Evolutionary conservation across 2,113 vertebrate genomes (phyloP).

Genomic region (Trogon melanurus): DNA sequence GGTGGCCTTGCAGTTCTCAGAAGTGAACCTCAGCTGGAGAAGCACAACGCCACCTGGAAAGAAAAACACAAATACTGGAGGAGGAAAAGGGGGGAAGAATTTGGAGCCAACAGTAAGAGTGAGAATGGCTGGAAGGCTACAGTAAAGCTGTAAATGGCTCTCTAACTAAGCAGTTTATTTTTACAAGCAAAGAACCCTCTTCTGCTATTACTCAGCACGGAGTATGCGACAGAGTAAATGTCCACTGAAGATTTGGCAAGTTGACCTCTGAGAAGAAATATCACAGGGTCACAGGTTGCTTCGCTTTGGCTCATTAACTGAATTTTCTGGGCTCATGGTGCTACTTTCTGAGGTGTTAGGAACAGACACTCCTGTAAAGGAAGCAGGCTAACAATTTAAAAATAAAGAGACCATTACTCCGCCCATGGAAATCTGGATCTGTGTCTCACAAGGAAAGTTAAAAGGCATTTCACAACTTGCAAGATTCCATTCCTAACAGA

Average conservation of each 20-base stretch:
- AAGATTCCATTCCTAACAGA: not conserved
- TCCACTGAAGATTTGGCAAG: not conserved
- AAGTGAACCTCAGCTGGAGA: not conserved
- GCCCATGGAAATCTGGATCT: not conserved
- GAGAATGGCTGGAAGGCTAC: not conserved
- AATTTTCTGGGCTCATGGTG: not conserved
- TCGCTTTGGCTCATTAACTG: not conserved
- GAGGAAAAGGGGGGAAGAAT: not conserved
- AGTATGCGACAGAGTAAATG: not conserved
- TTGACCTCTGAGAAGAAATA: not conserved
- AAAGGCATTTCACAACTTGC: slow-evolving; percentile 28
- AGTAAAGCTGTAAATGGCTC: not conserved
- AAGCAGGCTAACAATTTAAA: not conserved
- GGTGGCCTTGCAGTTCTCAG: not conserved
- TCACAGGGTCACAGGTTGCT: not conserved
- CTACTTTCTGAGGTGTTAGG: not conserved
- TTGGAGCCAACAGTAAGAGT: not conserved
- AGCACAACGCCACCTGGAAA: not conserved
- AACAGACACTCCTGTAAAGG: not conserved
- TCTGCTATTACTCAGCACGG: not conserved
- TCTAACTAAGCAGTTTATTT: slow-evolving; percentile 1
- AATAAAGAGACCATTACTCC: not conserved
- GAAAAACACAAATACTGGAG: not conserved
- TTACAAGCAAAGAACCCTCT: not conserved
- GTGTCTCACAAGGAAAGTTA: not conserved